Base-by-base conservation (phyloP, 2,113 vertebrate genomes). In the Dasypus novemcinctus region DNA sequence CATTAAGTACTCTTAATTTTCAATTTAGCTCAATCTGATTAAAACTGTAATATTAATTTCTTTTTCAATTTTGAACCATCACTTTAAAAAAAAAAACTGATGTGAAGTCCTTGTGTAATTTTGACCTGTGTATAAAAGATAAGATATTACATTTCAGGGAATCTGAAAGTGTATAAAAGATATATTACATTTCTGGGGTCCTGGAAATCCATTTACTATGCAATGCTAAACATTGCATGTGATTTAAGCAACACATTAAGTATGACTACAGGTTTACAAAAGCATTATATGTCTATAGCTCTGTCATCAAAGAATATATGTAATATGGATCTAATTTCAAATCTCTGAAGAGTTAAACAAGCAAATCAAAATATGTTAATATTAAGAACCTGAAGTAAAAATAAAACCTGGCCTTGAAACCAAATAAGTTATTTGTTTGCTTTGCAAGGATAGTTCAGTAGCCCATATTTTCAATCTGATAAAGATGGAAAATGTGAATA, bases 371-470 rank as follows among this genome's bases (percentile, higher is more conserved):
- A 41, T 4, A 63, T 21, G 52, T 31, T 4, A 46, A 54, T 81
- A 82, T 63, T 81, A 78, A 84, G 21, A 85, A 72, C 27, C 78
- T 95, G 43, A 57, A 87, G 61, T 90, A 66, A 75, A 90, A 78
- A 27, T n/a, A 88, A n/a, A 27, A 63, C 83, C 78, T 0, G 23
- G 7, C 41, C 49, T 46, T 66, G 6, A 75, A 94, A 93, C 71
- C 25, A 95, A 90, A 43, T 49, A 15, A 23, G 17, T 33, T 72
- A 72, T 79, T 76, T 49, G 6, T 87, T 46, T 76, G 41, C 12
- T 81, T 12, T 85, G 1, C 4, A 85, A 81, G 88, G 25, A 21
- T 80, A 84, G 94, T 95, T 76, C 11, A 57, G 18, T 29, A 90
- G n/a, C 36, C 66, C 13, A 63, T 87, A 91, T 75, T 83, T 49